phyloP scores from a whole-genome alignment of 2,113 vertebrate genomes.

The Siniperca knerii region DNA sequence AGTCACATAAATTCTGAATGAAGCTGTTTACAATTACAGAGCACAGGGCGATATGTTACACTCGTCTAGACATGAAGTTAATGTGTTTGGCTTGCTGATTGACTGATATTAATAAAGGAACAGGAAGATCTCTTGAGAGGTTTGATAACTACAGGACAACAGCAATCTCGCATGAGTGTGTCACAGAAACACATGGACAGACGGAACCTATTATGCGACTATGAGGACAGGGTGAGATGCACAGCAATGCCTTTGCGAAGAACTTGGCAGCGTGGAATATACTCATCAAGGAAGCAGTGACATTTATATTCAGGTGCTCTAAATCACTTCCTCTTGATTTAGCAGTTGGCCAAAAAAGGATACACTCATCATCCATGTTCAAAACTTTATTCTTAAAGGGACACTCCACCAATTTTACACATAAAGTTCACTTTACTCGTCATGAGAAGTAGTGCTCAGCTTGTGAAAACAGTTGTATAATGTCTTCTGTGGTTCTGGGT shows the following conservation, averaged over 20 bases:
- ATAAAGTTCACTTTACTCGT: background rate
- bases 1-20: background rate
- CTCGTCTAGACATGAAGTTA: slow-evolving; percentile 31
- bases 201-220: slow-evolving; percentile 60
- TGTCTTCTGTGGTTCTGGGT: too few species aligned
- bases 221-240: slow-evolving; percentile 54
- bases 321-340: slow-evolving; percentile 48
- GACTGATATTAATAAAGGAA: slow-evolving; percentile 56
- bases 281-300: slow-evolving; percentile 22
- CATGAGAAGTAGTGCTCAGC: background rate
- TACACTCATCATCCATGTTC: slow-evolving; percentile 20
- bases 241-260: slow-evolving; percentile 37
- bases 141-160: slow-evolving; percentile 48
- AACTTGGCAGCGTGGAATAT: slow-evolving; percentile 49
- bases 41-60: background rate
- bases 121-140: slow-evolving; percentile 44
- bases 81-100: slow-evolving; percentile 40
- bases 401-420: background rate
- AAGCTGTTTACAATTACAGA: slow-evolving; percentile 21
- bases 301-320: slow-evolving; percentile 52
- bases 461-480: too few species aligned
- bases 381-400: background rate
- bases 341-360: slow-evolving; percentile 12
- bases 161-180: slow-evolving; percentile 32
- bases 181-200: slow-evolving; percentile 63